Base-by-base conservation (phyloP, 2,888 invertebrate genomes). In the Pseudococcus viburni region DNA sequence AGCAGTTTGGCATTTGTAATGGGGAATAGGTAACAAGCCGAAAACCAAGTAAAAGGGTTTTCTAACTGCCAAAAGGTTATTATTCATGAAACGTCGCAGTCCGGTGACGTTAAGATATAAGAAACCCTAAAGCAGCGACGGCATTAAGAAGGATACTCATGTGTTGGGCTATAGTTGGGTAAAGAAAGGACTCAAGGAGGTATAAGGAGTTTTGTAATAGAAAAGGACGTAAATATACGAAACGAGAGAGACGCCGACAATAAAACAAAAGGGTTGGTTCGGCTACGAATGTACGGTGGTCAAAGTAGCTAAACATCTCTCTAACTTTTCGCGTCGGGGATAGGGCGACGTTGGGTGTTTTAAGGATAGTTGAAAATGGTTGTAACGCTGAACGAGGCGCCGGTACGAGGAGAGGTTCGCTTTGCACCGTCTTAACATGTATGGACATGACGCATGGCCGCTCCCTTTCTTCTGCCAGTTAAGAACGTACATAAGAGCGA, bases 331-430 rank as follows among this genome's bases (percentile, higher is more conserved):
- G 51, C 55, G 51, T 46, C 33, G 80, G 80, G 68, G 89, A 85
- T 85, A 85, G 83, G 87, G 88, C 73, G 89, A 89, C 89, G 89
- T 89, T 89, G 89, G 89, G 88, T 88, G 55, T 88, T 42, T 87
- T 87, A 87, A 87, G 89, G 89, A 89, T 89, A 88, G 88, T 89
- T 86, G 89, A 89, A 88, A 89, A 89, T 85, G 88, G 89, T 89
- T 89, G 88, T 89, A 86, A 85, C 89, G 89, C 86, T 42, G 77
- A 77, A 48, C 88, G 42, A 42, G 42, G 64, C 22, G 55, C 42
- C 59, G 85, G 59, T 39, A 17, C 9, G 59, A 64, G n/a, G 85
- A 48, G 22, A 55, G 64, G 59, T 80, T 42, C 59, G 59, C 51
- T 88, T 88, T 88, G 88, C 83, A 88, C 83, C 88, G 88, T 88